These are phyloP conservation scores for Caenorhabditis japonica DNA, from an alignment of 2,888 invertebrate genomes.

Conservation along the genomic window DNA sequence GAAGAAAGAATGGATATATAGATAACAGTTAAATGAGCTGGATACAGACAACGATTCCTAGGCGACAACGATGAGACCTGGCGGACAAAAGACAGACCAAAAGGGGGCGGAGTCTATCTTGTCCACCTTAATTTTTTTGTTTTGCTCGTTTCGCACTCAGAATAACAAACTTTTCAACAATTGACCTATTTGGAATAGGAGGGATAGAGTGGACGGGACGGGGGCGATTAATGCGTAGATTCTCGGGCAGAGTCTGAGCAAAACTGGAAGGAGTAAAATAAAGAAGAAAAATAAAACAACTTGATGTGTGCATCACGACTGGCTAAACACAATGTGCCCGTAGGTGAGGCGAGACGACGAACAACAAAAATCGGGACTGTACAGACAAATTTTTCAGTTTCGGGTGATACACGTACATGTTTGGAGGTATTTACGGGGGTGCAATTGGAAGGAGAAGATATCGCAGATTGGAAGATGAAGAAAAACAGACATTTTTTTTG, in stretches of 20 bases:
- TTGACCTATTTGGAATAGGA: conserved; percentile 35
- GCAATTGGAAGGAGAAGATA: conserved; percentile 5
- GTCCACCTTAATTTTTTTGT: not conserved
- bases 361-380: conserved; percentile 10
- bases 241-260: conserved; percentile 24
- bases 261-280: not conserved
- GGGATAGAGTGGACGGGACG: not conserved
- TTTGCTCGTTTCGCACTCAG: conserved; percentile 21
- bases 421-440: conserved; percentile 45
- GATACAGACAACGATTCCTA: conserved; percentile 22
- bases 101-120: conserved; percentile 16
- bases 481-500: not conserved
- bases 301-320: conserved; percentile 30
- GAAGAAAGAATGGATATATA: not conserved
- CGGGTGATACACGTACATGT: conserved; percentile 29
- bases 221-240: conserved; percentile 33
- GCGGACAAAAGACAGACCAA: conserved; percentile 2
- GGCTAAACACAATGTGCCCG: conserved; percentile 32
- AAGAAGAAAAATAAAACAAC: conserved; percentile 6
- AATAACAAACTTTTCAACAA: conserved; percentile 48
- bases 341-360: conserved; percentile 8
- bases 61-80: conserved; percentile 9
- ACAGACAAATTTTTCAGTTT: conserved; percentile 29
- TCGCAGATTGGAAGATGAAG: conserved; percentile 15
- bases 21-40: conserved; percentile 29